These are phyloP conservation scores for Amphiprion ocellaris DNA, from an alignment of 2,113 vertebrate species.

Conservation along the genomic window DNA sequence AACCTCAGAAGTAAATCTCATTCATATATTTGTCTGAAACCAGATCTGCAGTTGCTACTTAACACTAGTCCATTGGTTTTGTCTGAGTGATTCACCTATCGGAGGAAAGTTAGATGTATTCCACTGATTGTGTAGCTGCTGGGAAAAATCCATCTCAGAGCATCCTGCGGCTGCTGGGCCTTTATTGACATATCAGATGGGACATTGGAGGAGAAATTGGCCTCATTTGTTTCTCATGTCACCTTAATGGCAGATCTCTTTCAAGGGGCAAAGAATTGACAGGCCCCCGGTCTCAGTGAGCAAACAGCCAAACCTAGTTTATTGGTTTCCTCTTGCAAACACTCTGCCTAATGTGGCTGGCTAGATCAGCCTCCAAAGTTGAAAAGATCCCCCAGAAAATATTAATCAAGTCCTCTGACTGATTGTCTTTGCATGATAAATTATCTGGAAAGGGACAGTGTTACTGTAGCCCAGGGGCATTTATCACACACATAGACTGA, in stretches of 20 bases:
- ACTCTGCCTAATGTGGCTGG: conserved; percentile 68
- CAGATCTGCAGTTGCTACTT: conserved; percentile 70
- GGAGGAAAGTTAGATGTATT: conserved; percentile 81
- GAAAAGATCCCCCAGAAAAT: conserved; percentile 80
- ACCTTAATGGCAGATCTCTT: conserved; percentile 84
- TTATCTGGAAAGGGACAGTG: conserved; percentile 77
- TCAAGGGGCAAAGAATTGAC: conserved; percentile 85
- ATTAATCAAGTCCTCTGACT: conserved; percentile 81
- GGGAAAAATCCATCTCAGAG: conserved; percentile 82
- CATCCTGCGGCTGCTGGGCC: conserved; percentile 79
- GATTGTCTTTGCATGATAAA: conserved; percentile 80
- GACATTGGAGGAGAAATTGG: conserved; percentile 87
- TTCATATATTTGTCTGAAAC: conserved; percentile 70
- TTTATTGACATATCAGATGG: conserved; percentile 87
- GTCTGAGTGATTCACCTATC: conserved; percentile 79
- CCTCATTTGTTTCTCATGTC: conserved; percentile 88
- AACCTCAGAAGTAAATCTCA: conserved; percentile 58
- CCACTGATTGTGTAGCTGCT: conserved; percentile 80
- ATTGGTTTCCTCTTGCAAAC: conserved; percentile 78
- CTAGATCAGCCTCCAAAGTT: conserved; percentile 76
- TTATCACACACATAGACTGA: conserved; percentile 70
- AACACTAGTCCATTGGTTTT: conserved; percentile 76
- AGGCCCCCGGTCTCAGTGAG: conserved; percentile 78
- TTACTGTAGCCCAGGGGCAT: conserved; percentile 69
- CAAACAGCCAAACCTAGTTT: conserved; percentile 78